Evolutionary conservation across 2,888 invertebrate genomes (phyloP), one percentile per base, ranked within the genome.

Genomic region (Temnothorax ravouxi): DNA sequence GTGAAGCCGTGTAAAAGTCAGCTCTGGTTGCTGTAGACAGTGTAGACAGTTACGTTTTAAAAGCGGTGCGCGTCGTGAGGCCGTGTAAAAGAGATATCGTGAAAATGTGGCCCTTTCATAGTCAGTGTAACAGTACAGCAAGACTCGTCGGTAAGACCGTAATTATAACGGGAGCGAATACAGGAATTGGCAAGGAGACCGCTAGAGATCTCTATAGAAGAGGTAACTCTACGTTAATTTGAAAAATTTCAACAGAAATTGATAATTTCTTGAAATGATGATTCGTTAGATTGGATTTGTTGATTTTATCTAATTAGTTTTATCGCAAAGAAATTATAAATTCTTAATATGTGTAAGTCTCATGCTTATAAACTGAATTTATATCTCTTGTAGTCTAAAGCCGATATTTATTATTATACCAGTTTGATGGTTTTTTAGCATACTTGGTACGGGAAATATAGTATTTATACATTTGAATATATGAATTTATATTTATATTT

Each of bases 61-160:
- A 21, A 41, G 38, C 6, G 34, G 34, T 6, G 34, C 34, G 15
- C 11, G 3, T 41, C 4, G 38, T 41, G 21, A 75, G 64, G 21
- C 25, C 38, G 25, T 15, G 1, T n/a, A 61, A 41, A 52, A 8
- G 11, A 44, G n/a, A 25, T 1, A 34, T 47, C 11, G 34, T 38
- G 29, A 87, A 72, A 69, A 93, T 94, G 93, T 93, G 92, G 93
- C 90, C 91, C 3, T 93, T 93, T 50, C 92, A 88, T 62, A 84
- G 88, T 47, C 87, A 69, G 41, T 95, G 96, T 94, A 92, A 94
- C 92, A 95, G 96, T 94, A 87, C 95, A 94, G 89, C 84, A 8
- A 92, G 94, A 2, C 89, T 94, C 0, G 90, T 87, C 4, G 94
- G 94, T 15, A 94, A 93, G 87, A 94, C 93, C 9, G 91, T 94